A percentile compares a stretch with the other conserved stretches of the same genome.
Evolutionary conservation across 2,113 vertebrate species (phyloP).

Genomic region (Menura novaehollandiae): DNA sequence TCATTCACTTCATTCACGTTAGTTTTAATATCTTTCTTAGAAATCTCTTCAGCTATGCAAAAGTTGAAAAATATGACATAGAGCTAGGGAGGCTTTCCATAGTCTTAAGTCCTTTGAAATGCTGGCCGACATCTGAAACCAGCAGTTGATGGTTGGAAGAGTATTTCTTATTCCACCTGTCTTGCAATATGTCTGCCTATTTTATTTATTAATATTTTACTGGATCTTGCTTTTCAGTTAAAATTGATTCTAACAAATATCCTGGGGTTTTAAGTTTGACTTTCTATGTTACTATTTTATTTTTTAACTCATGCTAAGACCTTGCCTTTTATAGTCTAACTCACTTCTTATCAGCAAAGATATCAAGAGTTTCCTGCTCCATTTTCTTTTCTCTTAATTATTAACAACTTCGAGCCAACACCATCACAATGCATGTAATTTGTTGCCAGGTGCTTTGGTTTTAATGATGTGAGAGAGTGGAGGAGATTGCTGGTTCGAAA

Average conservation of each 20-base stretch:
- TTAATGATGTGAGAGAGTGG: not conserved
- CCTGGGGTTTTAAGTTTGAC: not conserved
- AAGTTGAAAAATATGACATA: not conserved
- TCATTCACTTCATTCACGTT: not conserved
- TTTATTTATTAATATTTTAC: not conserved
- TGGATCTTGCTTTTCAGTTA: not conserved
- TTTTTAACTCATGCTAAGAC: not conserved
- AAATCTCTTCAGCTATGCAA: not conserved
- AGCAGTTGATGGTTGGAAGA: not conserved
- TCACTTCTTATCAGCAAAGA: conserved; percentile 37
- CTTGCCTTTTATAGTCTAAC: not conserved
- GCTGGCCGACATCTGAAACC: not conserved
- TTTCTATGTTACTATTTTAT: not conserved
- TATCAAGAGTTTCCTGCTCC: not conserved
- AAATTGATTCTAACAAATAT: not conserved
- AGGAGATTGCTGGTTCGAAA: no score
- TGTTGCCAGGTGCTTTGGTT: not conserved
- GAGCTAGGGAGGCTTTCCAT: not conserved
- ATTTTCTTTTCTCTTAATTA: conserved; percentile 26
- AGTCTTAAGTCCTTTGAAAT: not conserved
- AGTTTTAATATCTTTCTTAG: not conserved
- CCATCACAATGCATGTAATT: not conserved
- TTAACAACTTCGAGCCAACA: not conserved
- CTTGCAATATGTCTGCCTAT: not conserved
- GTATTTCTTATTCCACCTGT: not conserved